Evolutionary conservation across 2,797 vertebrate species (phyloP).

Genomic region (Chaetophractus vellerosus): DNA sequence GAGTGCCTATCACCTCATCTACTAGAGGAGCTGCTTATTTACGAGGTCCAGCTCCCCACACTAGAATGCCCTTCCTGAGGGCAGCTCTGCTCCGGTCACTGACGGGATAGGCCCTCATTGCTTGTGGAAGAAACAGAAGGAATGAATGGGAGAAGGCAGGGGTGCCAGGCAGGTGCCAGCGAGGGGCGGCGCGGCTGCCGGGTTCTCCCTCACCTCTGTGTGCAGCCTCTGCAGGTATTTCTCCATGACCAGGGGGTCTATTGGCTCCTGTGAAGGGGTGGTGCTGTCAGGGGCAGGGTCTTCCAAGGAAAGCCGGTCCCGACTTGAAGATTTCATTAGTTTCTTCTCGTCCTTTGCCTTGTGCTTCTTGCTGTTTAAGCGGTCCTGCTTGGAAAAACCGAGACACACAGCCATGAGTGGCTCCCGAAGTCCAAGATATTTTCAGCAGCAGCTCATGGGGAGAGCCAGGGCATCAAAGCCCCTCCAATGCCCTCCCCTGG

Average conservation of each 20-base stretch:
- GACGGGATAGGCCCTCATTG: background rate
- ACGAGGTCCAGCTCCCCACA: background rate
- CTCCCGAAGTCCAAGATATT: background rate
- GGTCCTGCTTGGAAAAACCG: constrained; percentile 83
- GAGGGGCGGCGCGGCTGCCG: background rate
- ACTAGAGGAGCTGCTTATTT: background rate
- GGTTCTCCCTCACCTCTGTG: constrained; percentile 84
- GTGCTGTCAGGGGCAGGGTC: background rate
- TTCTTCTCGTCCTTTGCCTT: constrained; percentile 89
- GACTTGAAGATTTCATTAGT: constrained; percentile 65
- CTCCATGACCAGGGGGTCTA: constrained; percentile 82
- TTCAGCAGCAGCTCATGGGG: background rate
- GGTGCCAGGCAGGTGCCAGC: background rate
- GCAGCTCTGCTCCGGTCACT: background rate
- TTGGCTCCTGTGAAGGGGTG: constrained; percentile 66
- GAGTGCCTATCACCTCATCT: background rate
- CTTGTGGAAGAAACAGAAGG: background rate
- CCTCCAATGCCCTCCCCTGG: background rate
- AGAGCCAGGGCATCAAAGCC: background rate
- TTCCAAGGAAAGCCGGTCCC: constrained; percentile 42
- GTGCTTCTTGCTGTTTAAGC: constrained; percentile 84
- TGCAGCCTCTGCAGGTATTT: constrained; percentile 90
- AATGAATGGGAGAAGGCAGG: background rate
- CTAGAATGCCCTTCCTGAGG: background rate
- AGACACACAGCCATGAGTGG: background rate